phyloP scores from a whole-genome alignment of 2,888 invertebrate species.

The Lycia hirtaria region DNA sequence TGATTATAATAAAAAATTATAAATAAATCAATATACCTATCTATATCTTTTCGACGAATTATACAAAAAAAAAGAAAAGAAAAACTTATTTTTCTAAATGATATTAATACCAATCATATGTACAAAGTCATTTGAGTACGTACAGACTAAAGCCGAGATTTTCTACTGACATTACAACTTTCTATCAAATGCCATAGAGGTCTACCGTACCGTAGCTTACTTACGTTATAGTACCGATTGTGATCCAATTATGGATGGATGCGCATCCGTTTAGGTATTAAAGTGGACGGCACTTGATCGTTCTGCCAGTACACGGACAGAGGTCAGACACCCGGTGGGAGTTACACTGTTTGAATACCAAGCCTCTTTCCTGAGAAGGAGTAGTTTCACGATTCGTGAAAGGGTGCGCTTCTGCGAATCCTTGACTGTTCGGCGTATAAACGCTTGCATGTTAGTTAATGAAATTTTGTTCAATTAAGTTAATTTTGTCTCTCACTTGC shows the following conservation, averaged over 20 bases:
- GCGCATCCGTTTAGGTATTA: constrained; percentile 77
- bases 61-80: too few relatives aligned
- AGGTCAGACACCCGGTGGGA: constrained; percentile 39
- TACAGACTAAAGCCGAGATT: background rate
- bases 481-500: too few relatives aligned
- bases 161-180: constrained; percentile 10
- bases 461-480: too few relatives aligned
- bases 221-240: constrained; percentile 69
- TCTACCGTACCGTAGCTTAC: constrained; percentile 65
- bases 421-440: too few relatives aligned
- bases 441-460: too few relatives aligned
- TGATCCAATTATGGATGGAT: constrained; percentile 79
- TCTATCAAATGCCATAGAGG: constrained; percentile 27
- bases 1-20: too few relatives aligned
- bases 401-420: too few relatives aligned
- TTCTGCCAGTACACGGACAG: constrained; percentile 50
- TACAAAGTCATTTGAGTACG: too few relatives aligned
- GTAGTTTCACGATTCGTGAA: constrained; percentile 36
- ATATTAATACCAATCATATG: too few relatives aligned
- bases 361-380: constrained; percentile 32
- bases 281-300: constrained; percentile 72
- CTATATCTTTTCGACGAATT: too few relatives aligned
- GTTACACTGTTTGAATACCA: constrained; percentile 41
- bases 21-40: too few relatives aligned
- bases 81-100: too few relatives aligned